Evolutionary conservation across 2,113 vertebrate species (phyloP).

Genomic region (Brachionichthys hirsutus): DNA sequence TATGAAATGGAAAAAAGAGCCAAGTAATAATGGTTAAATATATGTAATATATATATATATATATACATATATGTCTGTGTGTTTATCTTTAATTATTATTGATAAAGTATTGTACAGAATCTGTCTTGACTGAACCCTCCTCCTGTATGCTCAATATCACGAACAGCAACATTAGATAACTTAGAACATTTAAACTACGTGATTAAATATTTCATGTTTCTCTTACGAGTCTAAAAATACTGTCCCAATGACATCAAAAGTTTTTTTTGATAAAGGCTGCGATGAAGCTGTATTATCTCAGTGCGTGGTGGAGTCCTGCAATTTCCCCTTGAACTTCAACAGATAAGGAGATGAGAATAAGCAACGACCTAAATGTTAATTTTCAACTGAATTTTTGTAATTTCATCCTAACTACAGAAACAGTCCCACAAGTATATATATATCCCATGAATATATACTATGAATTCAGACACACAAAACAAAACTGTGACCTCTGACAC

Average conservation of each 20-base stretch:
- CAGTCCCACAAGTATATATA: background rate
- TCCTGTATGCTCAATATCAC: no score
- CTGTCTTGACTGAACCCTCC: no score
- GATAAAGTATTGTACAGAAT: no score
- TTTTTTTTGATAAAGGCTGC: background rate
- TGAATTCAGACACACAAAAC: background rate
- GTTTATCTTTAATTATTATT: no score
- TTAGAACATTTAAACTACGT: background rate
- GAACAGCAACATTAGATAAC: no score
- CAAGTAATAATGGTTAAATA: background rate
- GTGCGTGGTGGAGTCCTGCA: background rate
- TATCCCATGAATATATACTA: conserved; percentile 17
- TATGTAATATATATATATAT: background rate
- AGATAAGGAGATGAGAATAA: background rate
- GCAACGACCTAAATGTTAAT: conserved; percentile 16
- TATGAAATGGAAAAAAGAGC: background rate
- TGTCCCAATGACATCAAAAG: background rate
- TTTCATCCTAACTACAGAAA: background rate
- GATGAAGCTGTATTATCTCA: background rate
- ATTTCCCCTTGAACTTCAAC: conserved; percentile 1
- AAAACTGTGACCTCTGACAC: conserved; percentile 2
- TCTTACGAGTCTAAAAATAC: conserved; percentile 2
- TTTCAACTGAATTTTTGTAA: conserved; percentile 7
- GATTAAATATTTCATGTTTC: background rate
- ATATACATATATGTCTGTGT: no score